Evolutionary conservation across 2,797 vertebrate genomes (phyloP).

Genomic region (Pangasius sanitwongsei): DNA sequence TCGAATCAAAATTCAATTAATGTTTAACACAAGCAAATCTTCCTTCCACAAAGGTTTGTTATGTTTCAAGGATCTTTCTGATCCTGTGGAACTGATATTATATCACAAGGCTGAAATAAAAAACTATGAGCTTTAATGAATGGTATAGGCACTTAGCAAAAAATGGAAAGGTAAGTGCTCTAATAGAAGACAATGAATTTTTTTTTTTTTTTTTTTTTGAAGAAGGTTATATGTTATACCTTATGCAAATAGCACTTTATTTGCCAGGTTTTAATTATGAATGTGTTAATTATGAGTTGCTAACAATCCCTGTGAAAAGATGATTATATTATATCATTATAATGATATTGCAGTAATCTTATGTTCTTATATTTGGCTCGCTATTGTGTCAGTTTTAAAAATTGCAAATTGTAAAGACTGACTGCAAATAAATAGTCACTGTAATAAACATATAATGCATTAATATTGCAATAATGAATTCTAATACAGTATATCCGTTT

Average conservation of each 20-base stretch:
- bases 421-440: not conserved
- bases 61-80: constrained; percentile 32
- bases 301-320: not conserved
- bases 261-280: not conserved
- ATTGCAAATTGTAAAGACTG: not conserved
- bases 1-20: constrained; percentile 75
- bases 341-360: not conserved
- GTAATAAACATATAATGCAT: not conserved
- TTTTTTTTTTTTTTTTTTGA: not conserved
- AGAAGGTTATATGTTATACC: not conserved
- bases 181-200: not conserved
- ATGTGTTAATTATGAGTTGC: not conserved
- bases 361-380: not conserved
- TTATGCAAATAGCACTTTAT: not conserved
- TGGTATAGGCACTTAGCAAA: not conserved
- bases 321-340: not conserved
- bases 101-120: constrained; percentile 1
- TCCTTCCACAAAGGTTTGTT: constrained; percentile 31
- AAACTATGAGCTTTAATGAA: not conserved
- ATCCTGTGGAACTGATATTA: constrained; percentile 29
- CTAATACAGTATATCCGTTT: not conserved
- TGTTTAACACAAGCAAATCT: constrained; percentile 67
- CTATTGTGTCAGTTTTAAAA: not conserved
- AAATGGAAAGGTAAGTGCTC: not conserved
- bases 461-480: not conserved